Percentiles rank a stretch among this genome's conserved stretches.
Evolutionary conservation across 2,113 vertebrate species (phyloP).

Genomic region (Istiophorus platypterus): DNA sequence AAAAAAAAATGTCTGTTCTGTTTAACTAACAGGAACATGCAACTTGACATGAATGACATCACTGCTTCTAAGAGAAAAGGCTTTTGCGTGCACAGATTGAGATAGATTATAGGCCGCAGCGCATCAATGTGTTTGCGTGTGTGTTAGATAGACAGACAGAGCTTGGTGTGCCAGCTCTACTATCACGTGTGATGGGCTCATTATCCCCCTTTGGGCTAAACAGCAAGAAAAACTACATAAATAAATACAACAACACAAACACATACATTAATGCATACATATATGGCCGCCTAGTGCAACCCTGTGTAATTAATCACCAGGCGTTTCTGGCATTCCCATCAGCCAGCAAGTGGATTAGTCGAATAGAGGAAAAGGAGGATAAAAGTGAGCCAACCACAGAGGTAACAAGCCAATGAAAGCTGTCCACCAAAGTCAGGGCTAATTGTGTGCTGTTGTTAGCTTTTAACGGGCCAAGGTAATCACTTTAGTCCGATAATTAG

Average conservation of each 20-base stretch:
- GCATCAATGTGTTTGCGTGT: constrained; percentile 1
- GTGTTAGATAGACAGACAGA: neutral
- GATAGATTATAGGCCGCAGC: constrained; percentile 30
- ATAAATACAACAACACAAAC: constrained; percentile 46
- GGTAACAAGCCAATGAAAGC: constrained; percentile 63
- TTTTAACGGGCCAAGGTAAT: constrained; percentile 70
- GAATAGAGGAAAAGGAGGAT: constrained; percentile 45
- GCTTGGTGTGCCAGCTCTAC: constrained; percentile 43
- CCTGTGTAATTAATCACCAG: constrained; percentile 13
- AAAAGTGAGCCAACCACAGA: constrained; percentile 49
- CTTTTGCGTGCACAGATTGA: constrained; percentile 61
- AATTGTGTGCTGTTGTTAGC: constrained; percentile 59
- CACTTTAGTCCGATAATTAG: constrained; percentile 68
- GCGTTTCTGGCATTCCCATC: constrained; percentile 16
- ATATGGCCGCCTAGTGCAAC: constrained; percentile 3
- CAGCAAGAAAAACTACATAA: constrained; percentile 65
- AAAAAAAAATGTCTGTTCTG: constrained; percentile 10
- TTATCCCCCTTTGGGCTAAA: constrained; percentile 59
- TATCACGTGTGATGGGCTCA: constrained; percentile 67
- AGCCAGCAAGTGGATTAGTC: constrained; percentile 40
- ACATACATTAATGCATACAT: constrained; percentile 28
- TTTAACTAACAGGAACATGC: constrained; percentile 41
- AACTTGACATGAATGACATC: constrained; percentile 56
- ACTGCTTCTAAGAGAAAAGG: constrained; percentile 35
- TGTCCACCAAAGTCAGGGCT: constrained; percentile 51